Conservation (phyloP, 2,888 invertebrate species). For the Xylota sylvarum region DNA sequence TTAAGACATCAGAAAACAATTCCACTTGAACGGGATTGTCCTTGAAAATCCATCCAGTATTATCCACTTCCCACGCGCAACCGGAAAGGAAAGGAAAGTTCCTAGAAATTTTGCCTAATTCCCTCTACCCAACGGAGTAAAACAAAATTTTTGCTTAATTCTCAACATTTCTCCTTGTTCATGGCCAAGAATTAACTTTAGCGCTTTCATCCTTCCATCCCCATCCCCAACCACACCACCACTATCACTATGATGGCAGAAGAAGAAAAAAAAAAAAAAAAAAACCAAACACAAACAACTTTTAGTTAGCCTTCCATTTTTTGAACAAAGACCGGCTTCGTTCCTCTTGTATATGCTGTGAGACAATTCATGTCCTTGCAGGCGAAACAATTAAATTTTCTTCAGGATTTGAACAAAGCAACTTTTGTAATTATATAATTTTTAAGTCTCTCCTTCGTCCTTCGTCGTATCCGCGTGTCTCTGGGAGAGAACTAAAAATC, state of each 20-base stretch:
- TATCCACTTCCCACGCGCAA: neutral
- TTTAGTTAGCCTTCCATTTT: constrained; percentile 5
- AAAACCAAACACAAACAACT: no score
- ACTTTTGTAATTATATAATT: constrained; percentile 71
- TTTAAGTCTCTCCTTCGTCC: neutral
- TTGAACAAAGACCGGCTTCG: constrained; percentile 26
- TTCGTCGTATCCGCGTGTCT: no score
- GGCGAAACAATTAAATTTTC: constrained; percentile 63
- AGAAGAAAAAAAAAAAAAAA: constrained; percentile 7
- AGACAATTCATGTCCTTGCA: constrained; percentile 71
- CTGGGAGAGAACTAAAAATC: constrained; percentile 54
- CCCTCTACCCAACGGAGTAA: constrained; percentile 37
- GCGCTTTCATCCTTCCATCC: neutral
- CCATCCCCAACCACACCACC: no score
- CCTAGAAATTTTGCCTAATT: constrained; percentile 15
- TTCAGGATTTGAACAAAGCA: constrained; percentile 49
- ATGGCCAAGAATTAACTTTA: constrained; percentile 60
- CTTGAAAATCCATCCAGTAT: constrained; percentile 38
- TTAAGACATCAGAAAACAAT: constrained; percentile 40
- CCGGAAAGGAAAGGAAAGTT: neutral
- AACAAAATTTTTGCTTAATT: constrained; percentile 44
- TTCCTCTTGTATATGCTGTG: neutral
- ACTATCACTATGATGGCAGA: no score
- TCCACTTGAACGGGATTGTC: constrained; percentile 9
- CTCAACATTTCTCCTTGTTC: constrained; percentile 24